Base-by-base conservation (phyloP, 2,113 vertebrate genomes). In the Sisor rabdophorus region DNA sequence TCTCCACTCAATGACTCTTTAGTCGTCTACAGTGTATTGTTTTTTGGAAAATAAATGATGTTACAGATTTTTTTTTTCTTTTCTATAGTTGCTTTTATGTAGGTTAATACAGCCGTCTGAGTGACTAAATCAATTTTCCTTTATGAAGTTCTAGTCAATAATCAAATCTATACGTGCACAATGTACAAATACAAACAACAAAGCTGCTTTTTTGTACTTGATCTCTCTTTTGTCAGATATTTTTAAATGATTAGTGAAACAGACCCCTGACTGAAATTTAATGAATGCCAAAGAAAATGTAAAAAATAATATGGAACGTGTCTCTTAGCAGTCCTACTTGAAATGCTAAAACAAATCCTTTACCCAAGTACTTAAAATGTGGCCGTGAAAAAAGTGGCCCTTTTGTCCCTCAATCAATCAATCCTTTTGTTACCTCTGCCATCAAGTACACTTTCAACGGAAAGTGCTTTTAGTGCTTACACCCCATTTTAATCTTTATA, bases 391-490 rank as follows among this genome's bases (percentile, higher is more conserved):
- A 22, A 73, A 44, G 32, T 40, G 60, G 28, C 32, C 50, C 65
- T 75, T 71, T 47, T 52, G 56, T 48, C 26, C 15, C 65, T 50
- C 32, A 13, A 70, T 75, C 20, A 44, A 71, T 75, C 72, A 55
- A 13, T 75, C 32, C 4, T 26, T 71, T 63, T 71, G 30, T 28
- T 56, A 54, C 28, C 20, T 52, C 47, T 53, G 44, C 61, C 40
- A 26, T 69, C 26, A 52, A 69, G 47, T 28, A 16, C 55, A 54
- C n/a, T 59, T 26, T 30, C 58, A 48, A 28, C 71, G 54, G 4
- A 22, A 75, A 69, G 13, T 70, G 72, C 53, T 68, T 44, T 36
- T 52, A 67, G 17, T 44, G 4, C 16, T 17, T 15, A 7, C 16
- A 6, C 58, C 16, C 36, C 15, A 48, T 75, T 75, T 75, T 15